A percentile compares a stretch with the other conserved stretches of the same genome.
Conservation (phyloP, 1,140 invertebrate genomes). For the Sycophaga agraensis region DNA sequence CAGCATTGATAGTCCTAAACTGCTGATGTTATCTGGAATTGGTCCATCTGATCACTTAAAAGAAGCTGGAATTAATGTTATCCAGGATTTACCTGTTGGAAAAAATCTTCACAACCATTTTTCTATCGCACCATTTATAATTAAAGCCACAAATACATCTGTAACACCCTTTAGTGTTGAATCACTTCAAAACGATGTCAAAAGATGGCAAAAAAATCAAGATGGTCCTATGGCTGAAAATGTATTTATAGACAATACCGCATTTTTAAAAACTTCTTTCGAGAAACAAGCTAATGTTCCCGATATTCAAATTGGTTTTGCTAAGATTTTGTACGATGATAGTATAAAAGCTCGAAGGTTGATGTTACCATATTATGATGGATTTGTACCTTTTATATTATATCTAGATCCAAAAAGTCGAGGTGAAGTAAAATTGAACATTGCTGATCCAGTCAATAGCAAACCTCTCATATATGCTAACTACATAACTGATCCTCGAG, state of each 20-base stretch:
- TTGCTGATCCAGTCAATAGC: not conserved
- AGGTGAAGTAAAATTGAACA: conserved; percentile 5
- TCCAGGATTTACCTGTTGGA: conserved; percentile 50
- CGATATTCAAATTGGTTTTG: conserved; percentile 20
- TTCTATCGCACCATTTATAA: not conserved
- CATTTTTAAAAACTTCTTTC: conserved; percentile 4
- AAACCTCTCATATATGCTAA: conserved; percentile 8
- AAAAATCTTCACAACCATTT: conserved; percentile 61
- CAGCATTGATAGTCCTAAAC: conserved; percentile 50
- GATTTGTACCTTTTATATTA: not conserved
- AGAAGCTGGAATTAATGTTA: conserved; percentile 38
- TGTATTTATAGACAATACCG: not conserved
- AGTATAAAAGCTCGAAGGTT: not conserved
- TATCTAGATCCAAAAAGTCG: conserved; percentile 14
- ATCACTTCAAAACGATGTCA: not conserved
- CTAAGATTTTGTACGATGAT: not conserved
- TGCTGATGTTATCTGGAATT: conserved; percentile 54
- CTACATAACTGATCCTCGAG: not conserved
- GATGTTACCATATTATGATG: conserved; percentile 8
- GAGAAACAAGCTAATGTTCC: not conserved
- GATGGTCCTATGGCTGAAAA: conserved; percentile 5
- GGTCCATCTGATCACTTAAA: conserved; percentile 29
- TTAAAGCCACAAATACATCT: not conserved
- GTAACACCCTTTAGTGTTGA: not conserved
- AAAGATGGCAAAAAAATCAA: conserved; percentile 11